Evolutionary conservation across 2,113 vertebrate species (phyloP), one percentile per base, ranked within the genome.

Genomic region (Bos taurus): DNA sequence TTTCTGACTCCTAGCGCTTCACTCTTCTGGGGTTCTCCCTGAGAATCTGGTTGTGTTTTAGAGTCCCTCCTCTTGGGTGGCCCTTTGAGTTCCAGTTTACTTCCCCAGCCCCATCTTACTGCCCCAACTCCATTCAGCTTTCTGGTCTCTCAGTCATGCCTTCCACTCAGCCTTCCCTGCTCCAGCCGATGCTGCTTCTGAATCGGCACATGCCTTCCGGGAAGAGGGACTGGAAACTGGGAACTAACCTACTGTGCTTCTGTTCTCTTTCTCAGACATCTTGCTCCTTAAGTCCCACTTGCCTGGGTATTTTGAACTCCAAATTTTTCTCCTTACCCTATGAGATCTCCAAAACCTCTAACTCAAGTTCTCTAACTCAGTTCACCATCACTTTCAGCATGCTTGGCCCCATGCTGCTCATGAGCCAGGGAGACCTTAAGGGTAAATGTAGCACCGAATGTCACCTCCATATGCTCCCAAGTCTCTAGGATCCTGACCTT

Each of bases 141-240:
- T 26, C 9, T 2, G 0, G 14, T 28, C 33, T 74, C 59, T 82
- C 17, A 16, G 52, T 43, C 0, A 0, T 0, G 3, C 74, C 36
- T 71, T 57, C 77, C 15, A n/a, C 67, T 67, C 14, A 46, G 56
- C 62, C 25, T 50, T 64, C 46, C 4, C 23, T 36, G 5, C 80
- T 2, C 11, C 13, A 26, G 17, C 7, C 0, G 21, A 9, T 1
- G 9, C 36, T 52, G 46, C 78, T 50, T 43, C 9, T 2, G 30
- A 64, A 28, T 14, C 5, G 16, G 5, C 33, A 67, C n/a, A 7
- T 5, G n/a, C 52, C 67, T 87, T 28, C 0, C 8, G 54, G 43
- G 74, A 48, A 50, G 28, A 85, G 64, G n/a, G 8, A n/a, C 50
- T 56, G 28, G 23, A 13, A 60, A 56, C 40, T 86, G n/a, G n/a